These are phyloP conservation scores for Drosophila rufa DNA, from an alignment of 1,140 invertebrate species.

Conservation along the genomic window DNA sequence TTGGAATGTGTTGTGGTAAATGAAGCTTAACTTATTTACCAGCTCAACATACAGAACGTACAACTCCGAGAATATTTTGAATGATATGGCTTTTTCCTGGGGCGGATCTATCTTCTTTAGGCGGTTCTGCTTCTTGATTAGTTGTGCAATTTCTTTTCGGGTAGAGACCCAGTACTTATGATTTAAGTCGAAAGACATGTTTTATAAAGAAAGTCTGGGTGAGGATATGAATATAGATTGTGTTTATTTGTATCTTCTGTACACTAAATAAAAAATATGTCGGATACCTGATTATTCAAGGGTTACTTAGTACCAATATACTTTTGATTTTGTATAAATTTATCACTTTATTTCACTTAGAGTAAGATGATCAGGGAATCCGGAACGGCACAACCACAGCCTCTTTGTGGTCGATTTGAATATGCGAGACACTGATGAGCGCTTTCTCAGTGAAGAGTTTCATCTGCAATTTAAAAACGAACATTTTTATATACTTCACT, in stretches of 20 bases:
- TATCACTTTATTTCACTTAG: slow-evolving; percentile 37
- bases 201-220: slow-evolving; percentile 2
- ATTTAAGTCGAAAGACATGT: slow-evolving; percentile 73
- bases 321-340: slow-evolving; percentile 28
- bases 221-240: slow-evolving; percentile 28
- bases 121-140: slow-evolving; percentile 66
- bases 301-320: slow-evolving; percentile 53
- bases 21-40: slow-evolving; percentile 77
- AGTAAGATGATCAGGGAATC: slow-evolving; percentile 78
- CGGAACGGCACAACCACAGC: slow-evolving; percentile 92
- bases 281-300: slow-evolving; percentile 45
- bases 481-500: too few relatives aligned
- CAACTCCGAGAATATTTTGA: slow-evolving; percentile 73
- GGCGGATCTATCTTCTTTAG: slow-evolving; percentile 60
- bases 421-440: slow-evolving; percentile 87
- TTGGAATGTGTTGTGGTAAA: slow-evolving; percentile 88
- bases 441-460: slow-evolving; percentile 87
- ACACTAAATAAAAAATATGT: slow-evolving; percentile 54
- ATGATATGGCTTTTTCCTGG: slow-evolving; percentile 58
- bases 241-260: slow-evolving; percentile 43
- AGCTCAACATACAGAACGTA: slow-evolving; percentile 76
- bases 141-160: slow-evolving; percentile 61
- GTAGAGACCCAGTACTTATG: slow-evolving; percentile 69
- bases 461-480: slow-evolving; percentile 86
- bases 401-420: slow-evolving; percentile 92